These are phyloP conservation scores for Rhinophrynus dorsalis DNA, from an alignment of 2,797 vertebrate species.

Conservation along the genomic window DNA sequence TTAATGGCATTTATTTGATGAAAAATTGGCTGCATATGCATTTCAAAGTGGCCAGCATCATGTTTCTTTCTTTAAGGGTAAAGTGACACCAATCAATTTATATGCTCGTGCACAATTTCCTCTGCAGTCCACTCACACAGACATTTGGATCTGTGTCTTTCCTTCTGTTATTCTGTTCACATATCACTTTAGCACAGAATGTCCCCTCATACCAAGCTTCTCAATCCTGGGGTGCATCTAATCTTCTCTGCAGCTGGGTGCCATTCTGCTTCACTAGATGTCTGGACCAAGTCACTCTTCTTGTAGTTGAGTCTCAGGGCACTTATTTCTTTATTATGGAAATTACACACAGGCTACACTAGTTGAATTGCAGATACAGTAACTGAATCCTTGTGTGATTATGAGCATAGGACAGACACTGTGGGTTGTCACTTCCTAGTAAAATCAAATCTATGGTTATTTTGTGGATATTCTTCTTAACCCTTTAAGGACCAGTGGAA, in stretches of 20 bases:
- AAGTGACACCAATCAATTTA: background rate
- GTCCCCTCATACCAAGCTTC: background rate
- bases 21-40: too few relatives aligned
- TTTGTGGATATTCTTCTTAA: background rate
- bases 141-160: background rate
- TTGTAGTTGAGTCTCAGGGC: background rate
- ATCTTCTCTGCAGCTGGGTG: constrained; percentile 5
- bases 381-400: background rate
- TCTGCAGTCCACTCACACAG: background rate
- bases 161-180: constrained; percentile 7
- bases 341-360: background rate
- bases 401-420: background rate
- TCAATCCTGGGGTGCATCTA: background rate
- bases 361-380: background rate
- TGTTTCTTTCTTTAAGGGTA: background rate
- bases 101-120: background rate
- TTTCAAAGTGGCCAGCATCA: background rate
- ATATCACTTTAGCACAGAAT: constrained; percentile 6
- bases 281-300: background rate
- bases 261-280: constrained; percentile 5
- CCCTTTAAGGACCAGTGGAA: too few relatives aligned
- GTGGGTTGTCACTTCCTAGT: background rate
- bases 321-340: constrained; percentile 17
- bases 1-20: too few relatives aligned
- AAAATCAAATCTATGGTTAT: background rate